These are phyloP conservation scores for Stenopsyche tienmushanensis DNA, from an alignment of 1,140 invertebrate genomes.

Conservation along the genomic window DNA sequence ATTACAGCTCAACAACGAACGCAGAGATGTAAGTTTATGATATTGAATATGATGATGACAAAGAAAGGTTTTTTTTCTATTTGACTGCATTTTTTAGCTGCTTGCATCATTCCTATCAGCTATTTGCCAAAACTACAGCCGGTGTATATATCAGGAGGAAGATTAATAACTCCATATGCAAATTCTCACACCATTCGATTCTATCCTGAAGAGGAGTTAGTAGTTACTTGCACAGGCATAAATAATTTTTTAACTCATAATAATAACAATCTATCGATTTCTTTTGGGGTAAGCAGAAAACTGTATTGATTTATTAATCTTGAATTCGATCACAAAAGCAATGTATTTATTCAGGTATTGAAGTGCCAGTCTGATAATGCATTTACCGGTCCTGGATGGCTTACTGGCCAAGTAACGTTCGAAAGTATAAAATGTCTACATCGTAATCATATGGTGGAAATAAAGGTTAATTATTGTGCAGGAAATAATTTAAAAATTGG, in stretches of 20 bases:
- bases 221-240: conserved; percentile 1
- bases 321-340: background rate
- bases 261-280: background rate
- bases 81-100: no score
- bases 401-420: conserved; percentile 4
- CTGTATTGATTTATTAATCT: background rate
- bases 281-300: background rate
- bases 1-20: conserved; percentile 1
- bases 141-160: conserved; percentile 5
- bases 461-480: no score
- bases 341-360: conserved; percentile 7
- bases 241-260: background rate
- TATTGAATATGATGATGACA: no score
- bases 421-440: conserved; percentile 5
- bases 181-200: conserved; percentile 11
- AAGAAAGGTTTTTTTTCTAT: no score
- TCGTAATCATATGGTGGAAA: conserved; percentile 10
- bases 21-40: background rate
- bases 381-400: conserved; percentile 25
- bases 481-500: no score
- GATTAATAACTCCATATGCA: conserved; percentile 9
- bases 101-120: conserved; percentile 4
- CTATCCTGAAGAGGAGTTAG: background rate
- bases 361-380: conserved; percentile 16
- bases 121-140: conserved; percentile 18